Percentiles rank a stretch among this genome's conserved stretches.
phyloP scores from a whole-genome alignment of 2,888 invertebrate genomes.

The Parnassius smintheus region DNA sequence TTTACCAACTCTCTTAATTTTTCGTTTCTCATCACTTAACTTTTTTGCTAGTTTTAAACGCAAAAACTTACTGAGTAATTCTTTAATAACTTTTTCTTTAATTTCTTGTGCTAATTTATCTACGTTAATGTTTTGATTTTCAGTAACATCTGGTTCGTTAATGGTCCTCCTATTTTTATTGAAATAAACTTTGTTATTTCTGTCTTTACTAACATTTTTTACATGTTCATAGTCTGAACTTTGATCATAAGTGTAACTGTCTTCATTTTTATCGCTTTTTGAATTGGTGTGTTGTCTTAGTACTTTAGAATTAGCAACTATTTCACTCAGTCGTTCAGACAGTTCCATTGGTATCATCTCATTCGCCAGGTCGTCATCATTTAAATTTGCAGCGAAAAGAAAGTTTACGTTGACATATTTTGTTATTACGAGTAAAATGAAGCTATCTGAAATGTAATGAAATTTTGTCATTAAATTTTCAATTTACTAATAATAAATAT shows the following conservation, averaged over 20 bases:
- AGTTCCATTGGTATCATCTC: not conserved
- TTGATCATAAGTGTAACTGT: not conserved
- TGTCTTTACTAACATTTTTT: not conserved
- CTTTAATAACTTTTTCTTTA: slow-evolving; percentile 14
- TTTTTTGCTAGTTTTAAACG: slow-evolving; percentile 2
- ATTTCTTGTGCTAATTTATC: slow-evolving; percentile 11
- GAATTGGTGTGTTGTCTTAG: not conserved
- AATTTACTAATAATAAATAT: no score
- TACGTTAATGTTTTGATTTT: not conserved
- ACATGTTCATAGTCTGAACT: not conserved
- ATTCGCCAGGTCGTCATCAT: slow-evolving; percentile 11
- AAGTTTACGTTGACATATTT: slow-evolving; percentile 14
- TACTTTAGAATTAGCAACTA: not conserved
- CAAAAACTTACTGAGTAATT: slow-evolving; percentile 7
- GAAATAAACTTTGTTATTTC: not conserved
- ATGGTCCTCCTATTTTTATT: not conserved
- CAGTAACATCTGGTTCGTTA: not conserved
- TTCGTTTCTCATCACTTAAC: not conserved
- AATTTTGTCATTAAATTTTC: no score
- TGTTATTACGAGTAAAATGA: not conserved
- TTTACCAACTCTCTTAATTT: not conserved
- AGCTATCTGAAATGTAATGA: slow-evolving; percentile 10
- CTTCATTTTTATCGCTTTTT: not conserved
- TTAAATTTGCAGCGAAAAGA: slow-evolving; percentile 10
- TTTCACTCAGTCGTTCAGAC: not conserved